Percentiles rank a stretch among this genome's conserved stretches.
Evolutionary conservation across 1,140 invertebrate genomes (phyloP).

Genomic region (Lepidurus packardi): DNA sequence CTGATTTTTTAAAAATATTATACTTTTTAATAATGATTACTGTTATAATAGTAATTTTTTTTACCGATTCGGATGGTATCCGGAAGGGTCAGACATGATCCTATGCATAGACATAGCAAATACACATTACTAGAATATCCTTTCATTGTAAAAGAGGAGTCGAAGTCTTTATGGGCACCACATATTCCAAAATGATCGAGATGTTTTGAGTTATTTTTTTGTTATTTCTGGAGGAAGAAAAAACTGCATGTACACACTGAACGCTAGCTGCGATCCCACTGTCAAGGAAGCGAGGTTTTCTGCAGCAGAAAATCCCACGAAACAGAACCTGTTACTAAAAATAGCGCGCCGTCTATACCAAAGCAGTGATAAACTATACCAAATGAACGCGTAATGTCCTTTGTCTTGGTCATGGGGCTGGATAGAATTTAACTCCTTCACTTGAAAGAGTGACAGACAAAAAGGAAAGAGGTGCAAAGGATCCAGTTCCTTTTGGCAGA

Average conservation of each 20-base stretch:
- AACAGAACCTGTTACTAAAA: background rate
- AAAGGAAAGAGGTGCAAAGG: conserved; percentile 15
- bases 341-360: conserved; percentile 18
- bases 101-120: background rate
- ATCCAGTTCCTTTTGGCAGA: conserved; percentile 15
- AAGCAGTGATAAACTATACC: background rate
- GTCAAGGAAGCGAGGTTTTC: conserved; percentile 21
- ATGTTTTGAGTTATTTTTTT: background rate
- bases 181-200: background rate
- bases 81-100: conserved; percentile 6
- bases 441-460: conserved; percentile 4
- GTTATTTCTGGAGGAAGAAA: background rate
- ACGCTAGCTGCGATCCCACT: conserved; percentile 16
- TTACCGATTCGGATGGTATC: conserved; percentile 29
- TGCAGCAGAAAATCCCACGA: conserved; percentile 4
- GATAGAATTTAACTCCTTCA: conserved; percentile 22
- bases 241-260: background rate
- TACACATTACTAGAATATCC: background rate
- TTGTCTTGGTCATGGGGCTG: conserved; percentile 16
- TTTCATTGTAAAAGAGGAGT: background rate
- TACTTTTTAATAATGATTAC: background rate
- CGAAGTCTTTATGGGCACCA: background rate
- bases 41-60: background rate
- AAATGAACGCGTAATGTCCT: conserved; percentile 21
- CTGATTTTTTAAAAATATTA: too few species aligned